These are phyloP conservation scores for Dioctria rufipes DNA, from an alignment of 2,888 invertebrate species.

Conservation along the genomic window DNA sequence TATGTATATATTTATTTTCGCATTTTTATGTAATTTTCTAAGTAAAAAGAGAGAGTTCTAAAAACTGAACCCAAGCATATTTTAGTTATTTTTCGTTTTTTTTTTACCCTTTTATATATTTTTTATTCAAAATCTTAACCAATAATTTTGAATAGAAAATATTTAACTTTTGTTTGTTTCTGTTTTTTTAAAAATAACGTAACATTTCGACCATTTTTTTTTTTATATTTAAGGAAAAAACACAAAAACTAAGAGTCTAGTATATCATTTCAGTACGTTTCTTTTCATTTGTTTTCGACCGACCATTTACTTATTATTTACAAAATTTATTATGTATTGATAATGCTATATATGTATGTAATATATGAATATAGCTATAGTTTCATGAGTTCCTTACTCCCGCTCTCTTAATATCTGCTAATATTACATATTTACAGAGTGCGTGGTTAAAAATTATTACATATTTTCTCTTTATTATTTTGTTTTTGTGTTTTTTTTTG, in stretches of 20 bases:
- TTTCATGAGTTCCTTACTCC: too few species aligned
- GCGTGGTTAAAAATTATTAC: neutral
- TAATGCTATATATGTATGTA: too few species aligned
- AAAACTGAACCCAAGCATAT: conserved; percentile 15
- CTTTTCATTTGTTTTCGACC: neutral
- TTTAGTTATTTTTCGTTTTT: neutral
- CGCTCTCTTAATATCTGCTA: neutral
- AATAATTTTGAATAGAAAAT: neutral
- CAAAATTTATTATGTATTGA: neutral
- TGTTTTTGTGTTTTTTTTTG: conserved; percentile 4
- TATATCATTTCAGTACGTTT: too few species aligned
- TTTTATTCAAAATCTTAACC: neutral
- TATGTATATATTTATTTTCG: neutral
- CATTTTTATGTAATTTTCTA: neutral
- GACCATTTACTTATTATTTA: neutral
- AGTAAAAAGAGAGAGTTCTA: neutral
- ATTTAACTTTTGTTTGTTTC: neutral
- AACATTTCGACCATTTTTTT: neutral
- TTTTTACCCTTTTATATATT: neutral
- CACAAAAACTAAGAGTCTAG: too few species aligned
- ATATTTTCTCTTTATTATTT: neutral
- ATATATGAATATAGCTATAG: too few species aligned
- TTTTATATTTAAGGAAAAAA: too few species aligned
- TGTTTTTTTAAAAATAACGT: neutral
- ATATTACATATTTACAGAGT: conserved; percentile 1